Evolutionary conservation across 2,113 vertebrate species (phyloP).

Genomic region (Pedetes capensis): DNA sequence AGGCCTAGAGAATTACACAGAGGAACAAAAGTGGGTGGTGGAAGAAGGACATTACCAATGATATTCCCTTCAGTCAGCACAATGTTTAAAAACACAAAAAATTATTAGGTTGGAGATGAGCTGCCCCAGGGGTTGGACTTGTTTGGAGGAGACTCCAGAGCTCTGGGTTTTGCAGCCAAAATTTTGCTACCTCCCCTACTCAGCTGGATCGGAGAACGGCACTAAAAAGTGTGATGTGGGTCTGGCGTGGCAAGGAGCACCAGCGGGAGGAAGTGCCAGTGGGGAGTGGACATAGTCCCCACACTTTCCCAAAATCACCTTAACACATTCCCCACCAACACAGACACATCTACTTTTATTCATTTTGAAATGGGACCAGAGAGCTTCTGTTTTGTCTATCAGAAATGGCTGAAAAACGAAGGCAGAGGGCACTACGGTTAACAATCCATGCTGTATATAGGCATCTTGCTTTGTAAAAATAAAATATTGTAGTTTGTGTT

Average conservation of each 20-base stretch:
- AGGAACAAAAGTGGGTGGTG: not conserved
- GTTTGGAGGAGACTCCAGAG: not conserved
- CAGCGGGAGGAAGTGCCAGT: accelerated
- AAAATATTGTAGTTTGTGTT: conserved; percentile 47
- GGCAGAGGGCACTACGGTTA: conserved; percentile 51
- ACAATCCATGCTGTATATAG: conserved; percentile 63
- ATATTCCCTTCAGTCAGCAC: not conserved
- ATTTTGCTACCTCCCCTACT: not conserved
- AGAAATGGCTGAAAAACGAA: conserved; percentile 9
- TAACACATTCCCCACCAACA: conserved; percentile 45
- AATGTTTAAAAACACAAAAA: not conserved
- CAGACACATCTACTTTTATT: conserved; percentile 69
- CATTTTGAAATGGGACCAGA: conserved; percentile 31
- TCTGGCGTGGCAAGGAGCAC: not conserved
- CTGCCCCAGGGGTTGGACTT: not conserved
- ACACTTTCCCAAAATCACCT: not conserved
- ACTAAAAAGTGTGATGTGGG: not conserved
- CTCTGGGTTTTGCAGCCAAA: not conserved
- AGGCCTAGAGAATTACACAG: not conserved
- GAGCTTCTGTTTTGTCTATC: not conserved
- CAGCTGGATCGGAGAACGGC: accelerated
- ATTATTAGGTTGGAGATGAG: not conserved
- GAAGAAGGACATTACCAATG: not conserved
- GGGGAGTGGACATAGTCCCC: not conserved
- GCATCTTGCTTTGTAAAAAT: conserved; percentile 66